phyloP scores from a whole-genome alignment of 2,797 vertebrate genomes.

The Eospalax fontanierii region DNA sequence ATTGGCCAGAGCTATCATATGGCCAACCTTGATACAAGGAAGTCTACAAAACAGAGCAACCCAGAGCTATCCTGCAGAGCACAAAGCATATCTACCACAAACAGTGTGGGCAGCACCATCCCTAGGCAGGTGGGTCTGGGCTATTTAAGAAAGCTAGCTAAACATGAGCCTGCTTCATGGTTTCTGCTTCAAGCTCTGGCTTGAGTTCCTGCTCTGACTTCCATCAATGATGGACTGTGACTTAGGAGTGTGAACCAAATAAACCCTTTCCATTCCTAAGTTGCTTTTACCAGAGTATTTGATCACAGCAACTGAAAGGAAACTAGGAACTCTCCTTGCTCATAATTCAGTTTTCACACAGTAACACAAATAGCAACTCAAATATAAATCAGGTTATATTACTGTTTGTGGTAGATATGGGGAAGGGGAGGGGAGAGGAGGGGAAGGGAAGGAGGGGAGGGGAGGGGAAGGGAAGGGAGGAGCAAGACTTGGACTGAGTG shows the following conservation, averaged over 20 bases:
- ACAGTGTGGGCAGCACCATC: background rate
- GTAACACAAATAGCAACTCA: no score
- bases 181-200: no score
- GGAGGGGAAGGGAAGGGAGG: background rate
- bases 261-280: background rate
- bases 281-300: background rate
- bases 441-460: background rate
- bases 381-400: no score
- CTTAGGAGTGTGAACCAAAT: background rate
- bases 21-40: background rate
- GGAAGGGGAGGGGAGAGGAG: no score
- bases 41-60: background rate
- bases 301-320: background rate
- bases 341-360: no score
- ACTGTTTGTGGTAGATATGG: background rate
- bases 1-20: background rate
- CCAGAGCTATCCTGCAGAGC: background rate
- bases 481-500: no score
- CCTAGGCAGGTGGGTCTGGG: no score
- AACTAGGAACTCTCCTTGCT: background rate
- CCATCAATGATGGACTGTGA: no score
- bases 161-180: no score
- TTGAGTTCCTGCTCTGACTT: no score
- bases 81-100: background rate
- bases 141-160: no score